These are phyloP conservation scores for Apis laboriosa DNA, from an alignment of 1,140 invertebrate species.

Conservation along the genomic window DNA sequence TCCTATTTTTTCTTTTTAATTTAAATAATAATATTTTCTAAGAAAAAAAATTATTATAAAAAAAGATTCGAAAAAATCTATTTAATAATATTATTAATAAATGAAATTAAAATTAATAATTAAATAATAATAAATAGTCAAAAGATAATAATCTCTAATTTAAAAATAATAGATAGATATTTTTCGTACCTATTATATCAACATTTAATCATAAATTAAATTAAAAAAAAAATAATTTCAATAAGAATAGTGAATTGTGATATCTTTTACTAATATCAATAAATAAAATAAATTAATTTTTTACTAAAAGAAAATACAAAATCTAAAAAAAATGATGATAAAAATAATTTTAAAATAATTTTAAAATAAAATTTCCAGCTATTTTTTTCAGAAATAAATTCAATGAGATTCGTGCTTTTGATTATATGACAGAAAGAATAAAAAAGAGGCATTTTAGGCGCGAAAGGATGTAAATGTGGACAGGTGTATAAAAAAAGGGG, in stretches of 20 bases:
- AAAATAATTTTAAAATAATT: too few relatives aligned
- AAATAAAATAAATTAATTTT: neutral
- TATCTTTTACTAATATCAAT: too few relatives aligned
- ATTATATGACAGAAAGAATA: slow-evolving; percentile 8
- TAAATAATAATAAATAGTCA: too few relatives aligned
- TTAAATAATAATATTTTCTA: neutral
- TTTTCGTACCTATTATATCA: too few relatives aligned
- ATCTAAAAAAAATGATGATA: too few relatives aligned
- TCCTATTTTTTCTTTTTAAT: too few relatives aligned
- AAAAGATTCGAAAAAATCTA: neutral
- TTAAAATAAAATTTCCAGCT: neutral
- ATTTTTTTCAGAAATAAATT: neutral
- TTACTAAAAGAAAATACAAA: neutral
- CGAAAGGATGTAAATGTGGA: slow-evolving; percentile 31
- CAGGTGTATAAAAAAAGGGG: slow-evolving; percentile 15
- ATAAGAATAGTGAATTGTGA: too few relatives aligned
- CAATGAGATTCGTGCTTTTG: slow-evolving; percentile 1
- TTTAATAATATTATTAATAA: neutral
- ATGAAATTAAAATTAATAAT: too few relatives aligned
- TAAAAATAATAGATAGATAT: too few relatives aligned
- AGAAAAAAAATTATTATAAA: neutral
- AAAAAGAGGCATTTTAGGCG: slow-evolving; percentile 18
- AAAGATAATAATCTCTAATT: too few relatives aligned
- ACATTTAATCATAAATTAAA: too few relatives aligned
- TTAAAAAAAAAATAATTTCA: too few relatives aligned